Evolutionary conservation across 2,113 vertebrate species (phyloP), one percentile per base, ranked within the genome.

Genomic region (Caranx ignobilis): DNA sequence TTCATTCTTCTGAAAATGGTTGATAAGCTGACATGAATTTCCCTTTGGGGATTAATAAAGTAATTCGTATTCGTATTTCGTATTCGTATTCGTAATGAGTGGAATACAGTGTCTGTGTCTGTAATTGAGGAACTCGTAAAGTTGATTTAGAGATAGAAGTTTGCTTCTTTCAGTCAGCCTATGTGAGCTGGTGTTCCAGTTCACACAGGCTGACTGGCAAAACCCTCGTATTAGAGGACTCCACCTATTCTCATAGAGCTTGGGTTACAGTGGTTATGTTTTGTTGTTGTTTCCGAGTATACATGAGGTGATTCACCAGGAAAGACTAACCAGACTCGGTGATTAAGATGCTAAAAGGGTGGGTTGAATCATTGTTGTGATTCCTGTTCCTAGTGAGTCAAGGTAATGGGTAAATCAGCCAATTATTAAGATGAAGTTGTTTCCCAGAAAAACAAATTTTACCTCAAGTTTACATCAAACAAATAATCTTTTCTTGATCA

Each of bases 381-480:
- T 55, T 55, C n/a, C 26, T 19, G 10, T 2, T 52, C 11, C 45
- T 11, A 13, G 21, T 43, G 57, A 70, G 21, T 55, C 18, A 18
- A 48, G 55, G 19, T 71, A 47, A 13, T 31, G 32, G 31, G 59
- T 21, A 61, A 69, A 61, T 62, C 12, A 18, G 11, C 19, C 19
- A 21, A 2, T 62, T 6, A 39, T 34, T 26, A 37, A 37, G 55
- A 41, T n/a, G 54, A 67, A 67, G 13, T 5, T 12, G 35, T 37
- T 71, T 56, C 59, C 11, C 13, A 59, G 54, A 60, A 73, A 72
- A 67, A 73, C 55, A 61, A 10, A 34, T 64, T 56, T 18, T 0
- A 37, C 2, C 6, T 52, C 59, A 11, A 34, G 62, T 19, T 18
- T 9, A 34, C n/a, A 31, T 55, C 21, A 70, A 21, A 47, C 19